phyloP scores from a whole-genome alignment of 2,797 vertebrate genomes.

The Pelobates cultripes region DNA sequence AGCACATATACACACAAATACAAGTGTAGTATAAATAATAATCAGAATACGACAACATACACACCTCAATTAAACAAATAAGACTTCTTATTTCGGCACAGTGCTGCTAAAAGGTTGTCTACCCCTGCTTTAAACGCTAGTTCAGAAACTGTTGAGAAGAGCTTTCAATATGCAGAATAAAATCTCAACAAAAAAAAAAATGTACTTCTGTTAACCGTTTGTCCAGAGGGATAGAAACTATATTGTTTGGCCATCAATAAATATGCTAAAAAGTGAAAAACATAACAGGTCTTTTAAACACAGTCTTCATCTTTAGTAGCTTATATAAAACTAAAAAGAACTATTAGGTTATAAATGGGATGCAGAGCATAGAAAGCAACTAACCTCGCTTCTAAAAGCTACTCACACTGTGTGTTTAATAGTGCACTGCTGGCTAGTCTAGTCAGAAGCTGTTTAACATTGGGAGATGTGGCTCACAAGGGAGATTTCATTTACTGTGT shows the following conservation, averaged over 20 bases:
- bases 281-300: neutral
- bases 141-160: neutral
- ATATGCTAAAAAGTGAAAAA: neutral
- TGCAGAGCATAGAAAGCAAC: conserved; percentile 9
- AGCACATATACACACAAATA: too few relatives aligned
- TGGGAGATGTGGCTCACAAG: conserved; percentile 34
- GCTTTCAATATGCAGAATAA: neutral
- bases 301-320: neutral
- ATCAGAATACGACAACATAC: too few relatives aligned
- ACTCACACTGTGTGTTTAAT: conserved; percentile 31
- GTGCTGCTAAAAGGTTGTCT: too few relatives aligned
- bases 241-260: neutral
- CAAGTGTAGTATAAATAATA: too few relatives aligned
- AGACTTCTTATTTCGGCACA: too few relatives aligned
- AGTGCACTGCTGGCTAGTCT: conserved; percentile 14
- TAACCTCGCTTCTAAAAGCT: neutral
- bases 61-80: too few relatives aligned
- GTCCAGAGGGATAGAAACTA: neutral
- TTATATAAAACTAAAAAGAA: neutral
- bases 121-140: too few relatives aligned
- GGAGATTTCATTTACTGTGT: conserved; percentile 27
- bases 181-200: neutral
- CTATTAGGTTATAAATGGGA: conserved; percentile 5
- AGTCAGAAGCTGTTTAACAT: conserved; percentile 28
- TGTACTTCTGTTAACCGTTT: neutral